Conservation (phyloP, 2,888 invertebrate species). For the Octonoba sinensis region DNA sequence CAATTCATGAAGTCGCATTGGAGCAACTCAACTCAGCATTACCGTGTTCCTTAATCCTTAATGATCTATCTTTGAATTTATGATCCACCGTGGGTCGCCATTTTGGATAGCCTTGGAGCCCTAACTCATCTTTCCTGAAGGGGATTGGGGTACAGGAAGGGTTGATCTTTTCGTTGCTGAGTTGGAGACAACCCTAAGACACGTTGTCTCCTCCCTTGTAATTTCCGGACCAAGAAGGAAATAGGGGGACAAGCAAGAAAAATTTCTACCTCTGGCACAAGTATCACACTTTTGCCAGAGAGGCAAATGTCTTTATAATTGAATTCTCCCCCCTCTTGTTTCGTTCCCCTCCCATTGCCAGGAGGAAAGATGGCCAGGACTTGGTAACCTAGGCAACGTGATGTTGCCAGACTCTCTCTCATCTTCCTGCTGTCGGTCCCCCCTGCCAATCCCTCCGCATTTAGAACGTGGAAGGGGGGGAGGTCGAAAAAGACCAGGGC, state of each 20-base stretch:
- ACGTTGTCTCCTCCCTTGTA: constrained; percentile 55
- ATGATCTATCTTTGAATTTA: constrained; percentile 44
- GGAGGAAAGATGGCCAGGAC: constrained; percentile 46
- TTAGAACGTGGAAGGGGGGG: constrained; percentile 17
- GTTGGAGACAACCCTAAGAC: constrained; percentile 53
- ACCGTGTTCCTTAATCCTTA: constrained; percentile 26
- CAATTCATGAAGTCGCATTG: too few species aligned
- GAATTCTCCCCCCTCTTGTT: constrained; percentile 47
- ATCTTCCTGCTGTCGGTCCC: constrained; percentile 29
- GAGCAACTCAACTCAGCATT: background rate
- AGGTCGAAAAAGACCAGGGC: constrained; percentile 19
- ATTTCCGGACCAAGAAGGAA: constrained; percentile 56
- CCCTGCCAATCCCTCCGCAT: constrained; percentile 23
- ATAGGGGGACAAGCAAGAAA: constrained; percentile 45
- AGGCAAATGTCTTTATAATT: constrained; percentile 64
- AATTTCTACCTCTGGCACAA: constrained; percentile 54
- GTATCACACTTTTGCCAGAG: constrained; percentile 63
- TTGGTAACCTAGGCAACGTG: constrained; percentile 54
- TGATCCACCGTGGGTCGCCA: constrained; percentile 56
- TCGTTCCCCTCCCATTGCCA: constrained; percentile 13
- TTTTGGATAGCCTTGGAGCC: constrained; percentile 43
- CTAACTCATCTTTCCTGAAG: constrained; percentile 47
- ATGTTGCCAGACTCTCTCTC: constrained; percentile 54
- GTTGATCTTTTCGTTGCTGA: constrained; percentile 47
- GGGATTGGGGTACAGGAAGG: constrained; percentile 46